Base-by-base conservation (phyloP, 2,888 invertebrate genomes). In the Periphyllus acericola region DNA sequence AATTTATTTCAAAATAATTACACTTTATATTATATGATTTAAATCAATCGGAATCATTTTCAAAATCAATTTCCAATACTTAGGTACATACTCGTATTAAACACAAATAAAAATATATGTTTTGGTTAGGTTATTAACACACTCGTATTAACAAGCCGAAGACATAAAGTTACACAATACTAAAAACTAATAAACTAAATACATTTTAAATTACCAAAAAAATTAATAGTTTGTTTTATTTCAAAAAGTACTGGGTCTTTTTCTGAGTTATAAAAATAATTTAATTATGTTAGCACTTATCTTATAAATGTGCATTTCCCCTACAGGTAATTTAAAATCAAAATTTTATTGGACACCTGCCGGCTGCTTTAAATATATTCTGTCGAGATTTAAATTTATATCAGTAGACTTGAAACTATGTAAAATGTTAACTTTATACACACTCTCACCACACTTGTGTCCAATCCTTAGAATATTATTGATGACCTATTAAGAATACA, bases 151-250 rank as follows among this genome's bases (percentile, higher is more conserved):
- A 83, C 52, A n/a, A n/a, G 29, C n/a, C n/a, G 0, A 21, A 52
- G n/a, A 55, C 52, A n/a, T 55, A 83, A 34, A 74, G 74, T 55
- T 55, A 34, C 36, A 66, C 29, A 40, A 66, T 21, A 40, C 75
- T 29, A 75, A 25, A 60, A 19, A 21, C 21, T 21, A 60, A 25
- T 25, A 5, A 60, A 60, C 14, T 40, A n/a, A n/a, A n/a, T n/a
- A n/a, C n/a, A 34, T 17, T 83, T 32, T 75, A 40, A 40, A 83
- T 75, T 66, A 19, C 32, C 40, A 0, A 32, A 46, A 21, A 11
- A 75, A 75, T 83, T 60, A 83, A 83, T 60, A 83, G 75, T 83
- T 40, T 75, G 83, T 83, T 75, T 52, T 83, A 75, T 75, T 66
- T 66, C 11, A 19, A 29, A 74, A 29, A 19, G 36, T 55, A 25